Conservation (phyloP, 2,113 vertebrate species). For the Scytalopus superciliaris region DNA sequence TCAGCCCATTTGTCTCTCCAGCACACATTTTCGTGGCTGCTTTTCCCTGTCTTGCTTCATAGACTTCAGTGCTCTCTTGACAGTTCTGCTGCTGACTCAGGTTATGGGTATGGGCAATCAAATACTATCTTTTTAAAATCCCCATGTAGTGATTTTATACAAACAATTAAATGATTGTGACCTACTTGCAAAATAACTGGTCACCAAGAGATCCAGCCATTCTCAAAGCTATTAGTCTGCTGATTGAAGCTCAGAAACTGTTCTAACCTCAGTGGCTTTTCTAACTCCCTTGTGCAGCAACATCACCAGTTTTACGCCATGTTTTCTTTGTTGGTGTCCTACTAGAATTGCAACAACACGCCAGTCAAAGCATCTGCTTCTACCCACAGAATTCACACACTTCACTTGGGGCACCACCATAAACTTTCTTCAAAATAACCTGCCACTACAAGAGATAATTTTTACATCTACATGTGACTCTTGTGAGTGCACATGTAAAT, state of each 20-base stretch:
- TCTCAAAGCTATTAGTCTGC: not conserved
- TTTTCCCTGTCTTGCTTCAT: not conserved
- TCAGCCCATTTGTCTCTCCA: not conserved
- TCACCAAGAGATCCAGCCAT: not conserved
- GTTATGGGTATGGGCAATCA: accelerated
- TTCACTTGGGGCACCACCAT: not conserved
- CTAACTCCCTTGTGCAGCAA: not conserved
- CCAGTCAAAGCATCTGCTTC: not conserved
- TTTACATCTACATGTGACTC: accelerated
- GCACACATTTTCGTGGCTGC: not conserved
- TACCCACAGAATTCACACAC: not conserved
- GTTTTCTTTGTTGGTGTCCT: not conserved
- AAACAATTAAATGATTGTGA: not conserved
- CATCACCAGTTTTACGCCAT: not conserved
- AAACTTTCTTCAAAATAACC: not conserved
- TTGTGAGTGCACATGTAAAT: accelerated
- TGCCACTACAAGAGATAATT: not conserved
- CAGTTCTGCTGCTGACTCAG: accelerated
- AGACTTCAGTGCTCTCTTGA: not conserved
- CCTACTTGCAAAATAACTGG: not conserved
- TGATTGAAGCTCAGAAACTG: not conserved
- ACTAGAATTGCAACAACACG: not conserved
- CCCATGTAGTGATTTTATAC: not conserved
- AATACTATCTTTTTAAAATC: not conserved
- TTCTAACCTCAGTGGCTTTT: not conserved